A percentile compares a stretch with the other conserved stretches of the same genome.
Evolutionary conservation across 2,888 invertebrate species (phyloP).

Genomic region (Scelioninae gen. 1): DNA sequence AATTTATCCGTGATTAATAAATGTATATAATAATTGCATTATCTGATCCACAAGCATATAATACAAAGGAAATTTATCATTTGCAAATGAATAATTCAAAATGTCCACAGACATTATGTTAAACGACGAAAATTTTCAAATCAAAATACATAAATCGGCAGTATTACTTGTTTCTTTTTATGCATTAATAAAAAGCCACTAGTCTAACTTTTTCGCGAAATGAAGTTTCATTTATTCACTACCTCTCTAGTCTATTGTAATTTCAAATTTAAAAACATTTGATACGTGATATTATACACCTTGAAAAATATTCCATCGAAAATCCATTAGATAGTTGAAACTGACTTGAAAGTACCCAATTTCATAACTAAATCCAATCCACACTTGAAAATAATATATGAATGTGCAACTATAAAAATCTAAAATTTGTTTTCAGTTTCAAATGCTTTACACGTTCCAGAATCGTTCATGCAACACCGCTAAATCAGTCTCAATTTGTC

Average conservation of each 20-base stretch:
- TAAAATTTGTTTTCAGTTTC: slow-evolving; percentile 4
- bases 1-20: slow-evolving; percentile 14
- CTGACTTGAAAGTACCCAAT: background rate
- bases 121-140: no score
- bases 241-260: background rate
- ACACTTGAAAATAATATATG: slow-evolving; percentile 1
- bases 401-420: slow-evolving; percentile 6
- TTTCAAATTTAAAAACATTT: background rate
- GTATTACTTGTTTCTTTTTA: background rate
- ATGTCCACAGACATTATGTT: background rate
- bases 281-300: background rate
- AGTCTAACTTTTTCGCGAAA: no score
- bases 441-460: slow-evolving; percentile 13
- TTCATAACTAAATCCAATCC: background rate
- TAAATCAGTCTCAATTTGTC: slow-evolving; percentile 16
- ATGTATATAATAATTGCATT: slow-evolving; percentile 5
- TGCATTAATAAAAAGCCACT: background rate
- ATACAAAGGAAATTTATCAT: slow-evolving; percentile 14
- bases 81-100: slow-evolving; percentile 10
- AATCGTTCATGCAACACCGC: slow-evolving; percentile 29
- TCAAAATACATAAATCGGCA: no score
- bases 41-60: slow-evolving; percentile 3
- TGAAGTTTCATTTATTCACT: background rate
- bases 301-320: slow-evolving; percentile 5
- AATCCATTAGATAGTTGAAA: background rate